A percentile compares a stretch with the other conserved stretches of the same genome.
Evolutionary conservation across 2,888 invertebrate genomes (phyloP).

Genomic region (Caenorhabditis wallacei): DNA sequence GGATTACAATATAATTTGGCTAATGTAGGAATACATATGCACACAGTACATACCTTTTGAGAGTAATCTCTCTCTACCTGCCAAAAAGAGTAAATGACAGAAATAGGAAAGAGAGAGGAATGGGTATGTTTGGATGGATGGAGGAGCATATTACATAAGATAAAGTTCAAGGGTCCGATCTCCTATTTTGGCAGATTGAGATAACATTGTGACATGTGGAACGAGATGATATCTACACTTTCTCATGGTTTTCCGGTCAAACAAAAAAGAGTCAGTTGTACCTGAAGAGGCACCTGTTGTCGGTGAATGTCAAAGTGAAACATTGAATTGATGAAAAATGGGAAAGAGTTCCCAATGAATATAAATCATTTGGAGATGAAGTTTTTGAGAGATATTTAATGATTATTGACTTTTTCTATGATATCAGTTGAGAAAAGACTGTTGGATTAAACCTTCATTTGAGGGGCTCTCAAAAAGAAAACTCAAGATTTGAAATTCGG

Average conservation of each 20-base stretch:
- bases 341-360: constrained; percentile 11
- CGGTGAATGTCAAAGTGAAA: constrained; percentile 44
- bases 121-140: constrained; percentile 31
- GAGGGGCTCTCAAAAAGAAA: too few species aligned
- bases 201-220: constrained; percentile 26
- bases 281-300: constrained; percentile 39
- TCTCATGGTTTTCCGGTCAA: constrained; percentile 2
- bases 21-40: constrained; percentile 43
- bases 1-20: constrained; percentile 38
- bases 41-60: not conserved
- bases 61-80: not conserved
- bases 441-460: too few species aligned
- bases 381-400: constrained; percentile 1
- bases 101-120: not conserved
- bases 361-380: constrained; percentile 16
- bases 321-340: constrained; percentile 27
- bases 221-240: constrained; percentile 12
- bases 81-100: not conserved
- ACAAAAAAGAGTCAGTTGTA: constrained; percentile 32
- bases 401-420: not conserved
- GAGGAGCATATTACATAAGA: constrained; percentile 39
- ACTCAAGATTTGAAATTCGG: too few species aligned
- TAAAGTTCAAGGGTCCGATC: constrained; percentile 54
- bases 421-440: too few species aligned
- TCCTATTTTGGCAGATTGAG: constrained; percentile 16